Percentiles rank a stretch among this genome's conserved stretches.
These are phyloP conservation scores for Syngnathus floridae DNA, from an alignment of 2,113 vertebrate species.

Conservation along the genomic window DNA sequence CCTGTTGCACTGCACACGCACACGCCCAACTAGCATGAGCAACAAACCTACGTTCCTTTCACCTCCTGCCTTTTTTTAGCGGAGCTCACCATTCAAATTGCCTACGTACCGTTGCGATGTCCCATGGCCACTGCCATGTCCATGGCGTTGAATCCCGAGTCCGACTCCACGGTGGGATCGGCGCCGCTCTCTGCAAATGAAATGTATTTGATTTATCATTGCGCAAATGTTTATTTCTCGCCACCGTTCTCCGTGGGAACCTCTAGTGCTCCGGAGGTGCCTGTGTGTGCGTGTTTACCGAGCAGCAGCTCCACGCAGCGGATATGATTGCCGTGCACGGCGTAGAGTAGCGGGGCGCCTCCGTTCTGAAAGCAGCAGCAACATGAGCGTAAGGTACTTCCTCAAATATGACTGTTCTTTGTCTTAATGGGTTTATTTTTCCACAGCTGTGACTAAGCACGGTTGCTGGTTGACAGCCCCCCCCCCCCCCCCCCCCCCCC, in stretches of 20 bases:
- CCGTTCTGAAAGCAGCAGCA: constrained; percentile 79
- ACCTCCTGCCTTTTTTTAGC: background rate
- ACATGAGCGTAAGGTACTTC: background rate
- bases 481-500: too few relatives aligned
- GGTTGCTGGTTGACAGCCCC: too few relatives aligned
- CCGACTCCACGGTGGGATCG: constrained; percentile 92
- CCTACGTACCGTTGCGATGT: constrained; percentile 83
- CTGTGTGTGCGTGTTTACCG: constrained; percentile 67
- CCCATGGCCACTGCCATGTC: constrained; percentile 96
- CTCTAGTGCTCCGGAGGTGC: too few relatives aligned
- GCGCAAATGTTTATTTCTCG: too few relatives aligned
- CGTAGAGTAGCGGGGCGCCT: constrained; percentile 90
- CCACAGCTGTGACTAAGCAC: too few relatives aligned
- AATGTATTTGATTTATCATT: too few relatives aligned
- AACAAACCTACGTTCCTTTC: background rate
- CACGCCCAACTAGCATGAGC: background rate
- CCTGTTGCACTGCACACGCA: constrained; percentile 86
- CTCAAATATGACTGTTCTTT: background rate
- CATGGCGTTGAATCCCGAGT: constrained; percentile 97
- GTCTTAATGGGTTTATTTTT: background rate
- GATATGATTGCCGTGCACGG: constrained; percentile 96
- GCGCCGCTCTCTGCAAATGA: constrained; percentile 80
- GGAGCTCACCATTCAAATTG: background rate
- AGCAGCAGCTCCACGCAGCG: constrained; percentile 94
- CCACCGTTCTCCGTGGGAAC: too few relatives aligned